These are phyloP conservation scores for Brenthis daphne DNA, from an alignment of 2,888 invertebrate genomes.

Conservation along the genomic window DNA sequence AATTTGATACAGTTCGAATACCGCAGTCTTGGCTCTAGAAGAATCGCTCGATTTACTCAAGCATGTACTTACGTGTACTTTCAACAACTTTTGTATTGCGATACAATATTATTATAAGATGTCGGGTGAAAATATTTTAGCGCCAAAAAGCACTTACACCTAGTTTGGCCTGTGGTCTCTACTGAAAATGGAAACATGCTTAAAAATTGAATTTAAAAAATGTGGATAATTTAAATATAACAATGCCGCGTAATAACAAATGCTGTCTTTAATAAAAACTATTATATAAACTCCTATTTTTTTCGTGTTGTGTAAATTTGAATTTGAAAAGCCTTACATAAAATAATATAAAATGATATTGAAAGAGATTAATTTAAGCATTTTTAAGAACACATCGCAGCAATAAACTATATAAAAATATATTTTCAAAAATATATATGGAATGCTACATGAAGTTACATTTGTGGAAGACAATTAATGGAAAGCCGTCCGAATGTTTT, in stretches of 20 bases:
- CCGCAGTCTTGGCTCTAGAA: constrained; percentile 18
- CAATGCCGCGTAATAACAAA: neutral
- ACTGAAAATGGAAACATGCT: constrained; percentile 20
- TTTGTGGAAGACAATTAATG: constrained; percentile 3
- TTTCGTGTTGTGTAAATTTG: too few relatives aligned
- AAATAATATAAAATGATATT: too few relatives aligned
- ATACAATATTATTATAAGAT: constrained; percentile 43
- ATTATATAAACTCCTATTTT: too few relatives aligned
- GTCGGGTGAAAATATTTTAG: constrained; percentile 43
- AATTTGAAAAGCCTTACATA: too few relatives aligned
- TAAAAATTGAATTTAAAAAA: neutral
- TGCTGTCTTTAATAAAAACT: too few relatives aligned
- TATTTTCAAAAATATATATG: neutral
- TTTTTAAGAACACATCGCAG: too few relatives aligned
- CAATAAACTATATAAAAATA: neutral
- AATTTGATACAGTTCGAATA: constrained; percentile 3
- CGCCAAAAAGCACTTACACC: constrained; percentile 48
- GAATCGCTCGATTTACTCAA: constrained; percentile 11
- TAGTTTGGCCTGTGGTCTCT: constrained; percentile 55
- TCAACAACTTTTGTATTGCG: constrained; percentile 40
- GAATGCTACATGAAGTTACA: constrained; percentile 8
- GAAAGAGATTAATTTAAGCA: too few relatives aligned
- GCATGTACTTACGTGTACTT: constrained; percentile 19
- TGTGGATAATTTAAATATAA: neutral
- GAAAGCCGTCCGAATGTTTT: neutral